Conservation (phyloP, 2,888 invertebrate species). For the Poecilus cupreus region DNA sequence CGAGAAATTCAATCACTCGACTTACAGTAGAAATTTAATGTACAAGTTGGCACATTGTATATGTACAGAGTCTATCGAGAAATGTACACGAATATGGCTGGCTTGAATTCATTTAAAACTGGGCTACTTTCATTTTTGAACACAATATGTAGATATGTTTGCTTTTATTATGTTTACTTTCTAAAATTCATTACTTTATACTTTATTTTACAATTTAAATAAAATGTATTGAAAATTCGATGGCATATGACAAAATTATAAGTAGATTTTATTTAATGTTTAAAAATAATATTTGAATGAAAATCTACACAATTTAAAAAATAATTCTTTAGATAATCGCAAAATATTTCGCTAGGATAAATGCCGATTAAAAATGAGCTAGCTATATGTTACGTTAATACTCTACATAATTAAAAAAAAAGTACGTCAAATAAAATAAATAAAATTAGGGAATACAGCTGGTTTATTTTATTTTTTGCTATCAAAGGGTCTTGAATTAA, state of each 20-base stretch:
- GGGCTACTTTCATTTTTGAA: constrained; percentile 33
- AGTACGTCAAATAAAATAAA: too few species aligned
- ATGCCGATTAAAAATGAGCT: too few species aligned
- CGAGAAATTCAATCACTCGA: not conserved
- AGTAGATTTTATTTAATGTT: not conserved
- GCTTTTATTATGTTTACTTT: constrained; percentile 1
- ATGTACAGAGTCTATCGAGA: constrained; percentile 26
- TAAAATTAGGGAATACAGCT: too few species aligned
- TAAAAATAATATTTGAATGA: too few species aligned
- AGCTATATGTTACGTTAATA: too few species aligned
- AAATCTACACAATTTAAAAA: not conserved
- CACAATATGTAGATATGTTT: constrained; percentile 59
- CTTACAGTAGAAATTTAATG: not conserved
- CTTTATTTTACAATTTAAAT: not conserved
- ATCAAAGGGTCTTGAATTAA: too few species aligned
- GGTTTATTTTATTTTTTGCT: too few species aligned
- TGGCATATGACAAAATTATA: not conserved
- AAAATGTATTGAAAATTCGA: constrained; percentile 9
- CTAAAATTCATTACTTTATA: not conserved
- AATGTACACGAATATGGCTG: constrained; percentile 29
- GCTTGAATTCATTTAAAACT: not conserved
- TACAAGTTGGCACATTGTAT: constrained; percentile 52
- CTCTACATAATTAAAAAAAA: too few species aligned
- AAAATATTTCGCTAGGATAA: too few species aligned
- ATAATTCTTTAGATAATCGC: not conserved